These are phyloP conservation scores for Origma solitaria DNA, from an alignment of 2,113 vertebrate genomes.

Conservation along the genomic window DNA sequence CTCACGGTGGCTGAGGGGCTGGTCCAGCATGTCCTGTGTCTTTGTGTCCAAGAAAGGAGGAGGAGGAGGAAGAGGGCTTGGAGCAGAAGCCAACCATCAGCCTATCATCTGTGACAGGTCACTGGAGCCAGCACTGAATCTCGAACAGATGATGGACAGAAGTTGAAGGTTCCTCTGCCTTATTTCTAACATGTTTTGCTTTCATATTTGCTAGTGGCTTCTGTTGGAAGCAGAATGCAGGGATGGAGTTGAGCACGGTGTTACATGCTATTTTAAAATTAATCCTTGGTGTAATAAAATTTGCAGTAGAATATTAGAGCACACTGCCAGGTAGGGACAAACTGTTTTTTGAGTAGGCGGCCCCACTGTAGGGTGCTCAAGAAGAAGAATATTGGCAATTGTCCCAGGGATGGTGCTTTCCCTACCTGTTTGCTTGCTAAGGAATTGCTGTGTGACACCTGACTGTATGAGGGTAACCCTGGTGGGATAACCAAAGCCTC, in stretches of 20 bases:
- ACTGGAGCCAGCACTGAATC: not conserved
- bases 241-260: not conserved
- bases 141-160: not conserved
- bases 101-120: not conserved
- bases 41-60: not conserved
- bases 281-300: not conserved
- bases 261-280: rapidly evolving
- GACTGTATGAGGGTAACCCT: not conserved
- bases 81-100: not conserved
- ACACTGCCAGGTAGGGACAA: not conserved
- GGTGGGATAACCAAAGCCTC: not conserved
- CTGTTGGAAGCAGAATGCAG: not conserved
- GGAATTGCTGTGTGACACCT: not conserved
- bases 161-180: not conserved
- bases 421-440: not conserved
- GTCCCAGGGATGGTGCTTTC: not conserved
- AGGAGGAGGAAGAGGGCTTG: not conserved
- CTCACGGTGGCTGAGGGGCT: not conserved
- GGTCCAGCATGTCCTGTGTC: not conserved
- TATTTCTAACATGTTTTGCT: not conserved
- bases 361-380: rapidly evolving
- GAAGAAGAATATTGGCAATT: not conserved
- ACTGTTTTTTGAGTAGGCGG: not conserved
- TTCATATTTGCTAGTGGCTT: not conserved
- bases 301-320: not conserved